Conservation (phyloP, 2,888 invertebrate genomes). For the Abrostola tripartita region DNA sequence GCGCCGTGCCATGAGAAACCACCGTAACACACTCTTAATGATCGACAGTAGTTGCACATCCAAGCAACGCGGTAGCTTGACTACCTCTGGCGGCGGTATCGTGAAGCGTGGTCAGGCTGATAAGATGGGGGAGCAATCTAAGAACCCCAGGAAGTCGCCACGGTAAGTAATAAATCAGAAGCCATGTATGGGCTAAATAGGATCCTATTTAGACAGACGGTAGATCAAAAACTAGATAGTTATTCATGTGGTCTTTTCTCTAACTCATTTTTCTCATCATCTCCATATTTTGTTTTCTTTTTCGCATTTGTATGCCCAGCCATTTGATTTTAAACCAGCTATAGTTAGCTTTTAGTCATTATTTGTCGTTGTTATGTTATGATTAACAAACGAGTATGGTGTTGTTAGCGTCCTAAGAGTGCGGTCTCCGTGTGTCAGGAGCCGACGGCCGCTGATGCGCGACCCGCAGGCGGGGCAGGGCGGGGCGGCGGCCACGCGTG, state of each 20-base stretch:
- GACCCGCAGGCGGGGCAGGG: slow-evolving; percentile 57
- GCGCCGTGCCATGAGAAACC: too few species aligned
- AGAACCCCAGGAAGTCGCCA: slow-evolving; percentile 53
- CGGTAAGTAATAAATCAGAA: slow-evolving; percentile 29
- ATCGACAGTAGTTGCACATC: slow-evolving; percentile 54
- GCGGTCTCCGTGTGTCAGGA: slow-evolving; percentile 43
- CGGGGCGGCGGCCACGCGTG: background rate
- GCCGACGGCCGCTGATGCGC: slow-evolving; percentile 74
- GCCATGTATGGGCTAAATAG: background rate
- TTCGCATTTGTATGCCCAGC: too few species aligned
- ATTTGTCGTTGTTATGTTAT: too few species aligned
- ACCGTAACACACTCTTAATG: background rate
- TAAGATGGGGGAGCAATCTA: slow-evolving; percentile 26
- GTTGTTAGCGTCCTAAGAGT: background rate
- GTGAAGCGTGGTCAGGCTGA: slow-evolving; percentile 14
- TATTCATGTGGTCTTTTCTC: too few species aligned
- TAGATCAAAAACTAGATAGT: too few species aligned
- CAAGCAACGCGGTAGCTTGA: slow-evolving; percentile 47
- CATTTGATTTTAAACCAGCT: too few species aligned
- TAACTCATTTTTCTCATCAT: too few species aligned
- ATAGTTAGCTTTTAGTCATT: too few species aligned
- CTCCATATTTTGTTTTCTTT: too few species aligned
- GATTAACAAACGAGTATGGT: background rate
- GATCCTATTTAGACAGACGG: too few species aligned
- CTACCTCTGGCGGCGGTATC: slow-evolving; percentile 1